Evolutionary conservation across 92 coral and sea anemone genomes (phyloP).

Genomic region (Pocillopora grandis): DNA sequence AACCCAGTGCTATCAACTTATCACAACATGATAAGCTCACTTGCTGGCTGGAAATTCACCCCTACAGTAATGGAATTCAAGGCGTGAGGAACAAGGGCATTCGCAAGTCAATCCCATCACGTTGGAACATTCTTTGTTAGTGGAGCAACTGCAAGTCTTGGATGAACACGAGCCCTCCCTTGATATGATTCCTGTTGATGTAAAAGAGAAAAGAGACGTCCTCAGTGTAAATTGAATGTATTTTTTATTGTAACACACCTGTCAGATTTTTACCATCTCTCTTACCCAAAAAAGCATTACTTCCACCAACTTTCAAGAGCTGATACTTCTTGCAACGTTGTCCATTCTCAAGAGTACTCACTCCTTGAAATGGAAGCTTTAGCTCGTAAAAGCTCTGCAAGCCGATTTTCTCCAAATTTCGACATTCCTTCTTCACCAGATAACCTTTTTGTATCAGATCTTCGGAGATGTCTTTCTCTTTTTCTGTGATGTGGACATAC

Average conservation of each 20-base stretch:
- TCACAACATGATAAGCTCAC: constrained; percentile 6
- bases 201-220: not conserved
- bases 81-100: constrained; percentile 53
- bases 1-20: no score
- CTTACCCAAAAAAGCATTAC: constrained; percentile 53
- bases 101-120: constrained; percentile 32
- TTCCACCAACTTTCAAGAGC: constrained; percentile 24
- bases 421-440: constrained; percentile 45
- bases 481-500: constrained; percentile 58
- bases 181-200: constrained; percentile 37
- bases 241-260: no score
- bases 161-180: constrained; percentile 17
- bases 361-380: constrained; percentile 19
- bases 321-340: constrained; percentile 45
- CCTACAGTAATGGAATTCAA: constrained; percentile 51
- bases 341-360: constrained; percentile 24
- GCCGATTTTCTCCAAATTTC: constrained; percentile 45
- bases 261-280: not conserved
- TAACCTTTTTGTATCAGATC: constrained; percentile 49
- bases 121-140: constrained; percentile 20
- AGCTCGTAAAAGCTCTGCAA: constrained; percentile 51
- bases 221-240: not conserved
- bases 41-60: constrained; percentile 54
- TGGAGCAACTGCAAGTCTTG: constrained; percentile 33
- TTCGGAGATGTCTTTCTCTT: constrained; percentile 51